Evolutionary conservation across 2,888 invertebrate genomes (phyloP).

Genomic region (Luperina testacea): DNA sequence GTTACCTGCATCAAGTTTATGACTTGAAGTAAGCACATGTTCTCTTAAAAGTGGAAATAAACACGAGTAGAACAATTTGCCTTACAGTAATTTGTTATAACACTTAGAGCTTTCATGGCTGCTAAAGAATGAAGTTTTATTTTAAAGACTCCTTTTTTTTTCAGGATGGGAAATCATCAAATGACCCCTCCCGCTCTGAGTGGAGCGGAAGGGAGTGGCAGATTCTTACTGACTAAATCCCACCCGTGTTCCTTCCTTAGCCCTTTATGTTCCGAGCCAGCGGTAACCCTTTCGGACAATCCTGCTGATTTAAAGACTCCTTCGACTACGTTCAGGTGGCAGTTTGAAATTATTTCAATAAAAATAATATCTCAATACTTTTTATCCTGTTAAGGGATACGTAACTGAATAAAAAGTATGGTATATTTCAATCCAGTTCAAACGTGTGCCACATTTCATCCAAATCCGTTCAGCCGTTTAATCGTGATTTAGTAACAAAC

Average conservation of each 20-base stretch:
- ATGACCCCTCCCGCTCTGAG: too few relatives aligned
- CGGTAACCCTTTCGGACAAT: too few relatives aligned
- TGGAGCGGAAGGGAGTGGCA: too few relatives aligned
- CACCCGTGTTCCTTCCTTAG: too few relatives aligned
- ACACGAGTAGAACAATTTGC: conserved; percentile 24
- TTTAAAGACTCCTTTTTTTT: not conserved
- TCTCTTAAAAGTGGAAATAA: conserved; percentile 32
- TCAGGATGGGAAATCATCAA: too few relatives aligned
- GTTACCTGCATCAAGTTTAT: conserved; percentile 37
- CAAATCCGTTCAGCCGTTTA: not conserved
- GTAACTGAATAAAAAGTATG: not conserved
- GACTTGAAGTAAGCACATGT: conserved; percentile 31
- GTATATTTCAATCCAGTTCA: not conserved
- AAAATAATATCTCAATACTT: too few relatives aligned
- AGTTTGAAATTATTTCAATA: not conserved
- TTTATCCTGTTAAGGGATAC: too few relatives aligned
- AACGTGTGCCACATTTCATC: not conserved
- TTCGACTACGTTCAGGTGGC: not conserved
- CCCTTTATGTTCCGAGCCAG: too few relatives aligned
- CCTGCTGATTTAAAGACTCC: too few relatives aligned
- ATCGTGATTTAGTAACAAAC: too few relatives aligned
- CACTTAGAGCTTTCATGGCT: conserved; percentile 7
- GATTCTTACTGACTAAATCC: too few relatives aligned
- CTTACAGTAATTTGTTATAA: conserved; percentile 27
- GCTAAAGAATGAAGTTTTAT: not conserved